phyloP scores from a whole-genome alignment of 1,140 invertebrate species.

The Armadillidium nasatum region DNA sequence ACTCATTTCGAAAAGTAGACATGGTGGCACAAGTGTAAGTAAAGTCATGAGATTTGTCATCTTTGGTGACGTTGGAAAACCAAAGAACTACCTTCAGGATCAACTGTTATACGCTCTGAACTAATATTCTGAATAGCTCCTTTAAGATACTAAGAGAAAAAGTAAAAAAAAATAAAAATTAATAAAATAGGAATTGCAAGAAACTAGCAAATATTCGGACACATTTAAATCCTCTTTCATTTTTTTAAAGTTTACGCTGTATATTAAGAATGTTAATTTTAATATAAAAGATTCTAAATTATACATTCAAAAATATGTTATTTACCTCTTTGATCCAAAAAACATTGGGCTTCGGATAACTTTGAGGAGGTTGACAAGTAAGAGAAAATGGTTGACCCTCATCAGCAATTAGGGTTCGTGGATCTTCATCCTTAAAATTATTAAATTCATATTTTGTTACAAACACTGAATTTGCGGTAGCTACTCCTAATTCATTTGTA shows the following conservation, averaged over 20 bases:
- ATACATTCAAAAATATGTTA: neutral
- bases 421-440: slow-evolving; percentile 73
- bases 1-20: slow-evolving; percentile 77
- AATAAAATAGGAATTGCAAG: too few species aligned
- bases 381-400: slow-evolving; percentile 85
- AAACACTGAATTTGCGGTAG: slow-evolving; percentile 89
- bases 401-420: slow-evolving; percentile 61
- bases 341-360: slow-evolving; percentile 87
- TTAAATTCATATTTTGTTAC: slow-evolving; percentile 90
- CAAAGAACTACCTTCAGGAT: slow-evolving; percentile 88
- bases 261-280: too few species aligned
- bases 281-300: too few species aligned
- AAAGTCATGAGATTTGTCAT: slow-evolving; percentile 75
- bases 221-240: too few species aligned
- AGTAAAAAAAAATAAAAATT: neutral
- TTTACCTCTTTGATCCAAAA: slow-evolving; percentile 79
- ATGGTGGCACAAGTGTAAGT: slow-evolving; percentile 84
- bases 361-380: slow-evolving; percentile 82
- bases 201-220: too few species aligned
- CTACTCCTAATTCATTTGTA: slow-evolving; percentile 86
- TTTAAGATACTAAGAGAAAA: slow-evolving; percentile 55
- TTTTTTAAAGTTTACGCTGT: too few species aligned
- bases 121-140: slow-evolving; percentile 82
- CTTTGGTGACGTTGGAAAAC: slow-evolving; percentile 85
- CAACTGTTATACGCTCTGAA: slow-evolving; percentile 87